Evolutionary conservation across 2,888 invertebrate species (phyloP), one percentile per base, ranked within the genome.

Genomic region (Conops quadrifasciatus): DNA sequence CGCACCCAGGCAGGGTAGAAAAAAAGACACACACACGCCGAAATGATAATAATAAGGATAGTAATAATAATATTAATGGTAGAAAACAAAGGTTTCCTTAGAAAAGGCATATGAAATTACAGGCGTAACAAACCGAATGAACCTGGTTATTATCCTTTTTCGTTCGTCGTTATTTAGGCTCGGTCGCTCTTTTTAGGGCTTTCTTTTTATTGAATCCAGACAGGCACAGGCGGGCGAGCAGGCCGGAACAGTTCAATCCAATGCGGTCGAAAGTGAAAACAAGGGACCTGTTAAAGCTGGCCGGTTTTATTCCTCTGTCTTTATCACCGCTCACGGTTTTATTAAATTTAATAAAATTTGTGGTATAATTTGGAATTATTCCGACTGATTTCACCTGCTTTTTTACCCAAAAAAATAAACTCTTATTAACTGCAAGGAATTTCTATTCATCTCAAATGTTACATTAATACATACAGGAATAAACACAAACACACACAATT

Each of bases 21-120:
- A 26, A 51, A 13, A 19, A 56, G n/a, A 36, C 63, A 75, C 77
- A 75, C 76, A 75, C 49, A 67, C 71, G 68, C 70, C 66, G 53
- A 56, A 56, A 21, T 21, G 13, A 49, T 49, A 49, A 49, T 49
- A 36, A 49, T 56, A 56, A 4, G 19, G 13, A 19, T 36, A 53
- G 67, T 26, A 28, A 49, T 49, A 65, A 15, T 7, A 65, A 24
- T 21, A 21, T 28, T 45, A 24, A 65, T 45, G 36, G 26, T 36
- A 9, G 49, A 60, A 49, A 59, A 60, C 11, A 59, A 36, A 59
- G 30, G 28, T 16, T 26, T 43, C 43, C 45, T 24, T 15, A n/a
- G 47, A 67, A 36, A 56, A 45, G 26, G 58, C 67, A 73, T 67
- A 71, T 66, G 68, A 73, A 71, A 67, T 63, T 64, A 65, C 47